phyloP scores from a whole-genome alignment of 2,888 invertebrate genomes.

The Anorthoa munda region DNA sequence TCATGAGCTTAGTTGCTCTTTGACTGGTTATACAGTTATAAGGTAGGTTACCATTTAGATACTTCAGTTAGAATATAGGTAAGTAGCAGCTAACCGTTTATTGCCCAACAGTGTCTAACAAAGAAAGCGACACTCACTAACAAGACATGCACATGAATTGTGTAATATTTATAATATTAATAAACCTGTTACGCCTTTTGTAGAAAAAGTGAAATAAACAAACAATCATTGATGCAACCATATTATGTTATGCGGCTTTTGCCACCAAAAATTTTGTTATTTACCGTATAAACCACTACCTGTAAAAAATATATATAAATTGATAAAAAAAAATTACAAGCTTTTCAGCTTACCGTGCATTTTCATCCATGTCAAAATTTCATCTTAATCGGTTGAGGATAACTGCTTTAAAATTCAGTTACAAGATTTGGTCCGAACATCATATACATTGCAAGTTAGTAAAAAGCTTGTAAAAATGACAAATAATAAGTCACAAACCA shows the following conservation, averaged over 20 bases:
- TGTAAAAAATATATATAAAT: background rate
- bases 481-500: background rate
- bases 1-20: background rate
- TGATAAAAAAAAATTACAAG: too few relatives aligned
- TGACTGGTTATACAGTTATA: background rate
- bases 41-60: background rate
- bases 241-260: constrained; percentile 8
- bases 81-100: constrained; percentile 40
- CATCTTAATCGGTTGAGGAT: too few relatives aligned
- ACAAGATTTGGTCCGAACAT: too few relatives aligned
- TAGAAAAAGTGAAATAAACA: constrained; percentile 27
- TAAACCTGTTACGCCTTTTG: constrained; percentile 37
- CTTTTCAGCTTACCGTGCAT: too few relatives aligned
- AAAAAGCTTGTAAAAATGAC: background rate
- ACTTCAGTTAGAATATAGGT: constrained; percentile 1
- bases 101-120: constrained; percentile 62
- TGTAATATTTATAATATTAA: constrained; percentile 59
- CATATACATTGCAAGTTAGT: too few relatives aligned
- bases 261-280: constrained; percentile 2
- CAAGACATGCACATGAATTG: constrained; percentile 64
- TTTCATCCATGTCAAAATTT: too few relatives aligned
- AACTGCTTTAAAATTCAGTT: too few relatives aligned
- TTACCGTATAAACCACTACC: background rate
- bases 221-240: constrained; percentile 31
- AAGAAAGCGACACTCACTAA: constrained; percentile 67